Base-by-base conservation (phyloP, 2,113 vertebrate species). In the Nothoprocta pentlandii region DNA sequence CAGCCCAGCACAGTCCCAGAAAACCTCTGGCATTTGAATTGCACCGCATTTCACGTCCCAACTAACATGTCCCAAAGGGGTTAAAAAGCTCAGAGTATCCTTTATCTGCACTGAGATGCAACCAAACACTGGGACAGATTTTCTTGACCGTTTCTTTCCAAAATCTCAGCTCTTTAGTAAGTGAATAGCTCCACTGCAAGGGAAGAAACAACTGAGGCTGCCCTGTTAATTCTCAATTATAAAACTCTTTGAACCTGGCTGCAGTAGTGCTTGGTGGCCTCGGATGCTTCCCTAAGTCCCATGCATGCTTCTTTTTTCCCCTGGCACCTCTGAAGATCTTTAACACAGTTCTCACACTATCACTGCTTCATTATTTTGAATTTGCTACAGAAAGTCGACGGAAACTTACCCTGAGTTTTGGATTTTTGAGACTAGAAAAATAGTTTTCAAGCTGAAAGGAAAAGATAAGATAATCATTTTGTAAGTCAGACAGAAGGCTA, bases 361-460 rank as follows among this genome's bases (percentile, higher is more conserved):
- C 49, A 13, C 54, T 77, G 34, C 76, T 74, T 47, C 56, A 6
- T 13, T 42, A n/a, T 8, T 41, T 12, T 1, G 34, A 47, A 41
- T 44, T 68, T 93, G 46, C 69, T 34, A 56, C 42, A 58, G 34
- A 34, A 87, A n/a, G 64, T 34, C 28, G 70, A 84, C 6, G 42
- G 10, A 64, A 53, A 98, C 99, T 99, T 98, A 99, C 99, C 99
- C 99, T 99, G 99, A 99, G 99, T 99, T 99, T 99, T 98, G 99
- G 99, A 98, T 99, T 99, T 99, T 99, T 99, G 97, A 99, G 98
- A 99, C 99, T 99, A 98, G 99, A 99, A 98, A 99, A 99, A 98
- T 99, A 99, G 97, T 99, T 99, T 99, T 99, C 99, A 99, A 99
- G 99, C 99, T 99, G 98, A 54, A 98, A 97, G 1, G 74, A 46